phyloP scores from a whole-genome alignment of 2,113 vertebrate species.

The Cairina moschata region DNA sequence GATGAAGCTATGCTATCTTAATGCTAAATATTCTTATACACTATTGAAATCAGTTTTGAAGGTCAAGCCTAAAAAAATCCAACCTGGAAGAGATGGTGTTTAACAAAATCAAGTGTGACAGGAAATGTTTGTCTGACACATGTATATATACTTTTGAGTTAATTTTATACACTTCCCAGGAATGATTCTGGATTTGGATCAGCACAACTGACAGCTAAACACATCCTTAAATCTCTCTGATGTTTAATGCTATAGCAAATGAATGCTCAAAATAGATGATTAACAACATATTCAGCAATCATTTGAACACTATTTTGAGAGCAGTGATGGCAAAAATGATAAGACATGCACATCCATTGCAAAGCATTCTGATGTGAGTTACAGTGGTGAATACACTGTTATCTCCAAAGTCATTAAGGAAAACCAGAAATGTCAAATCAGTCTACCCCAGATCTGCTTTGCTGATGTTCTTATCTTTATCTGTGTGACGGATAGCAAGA shows the following conservation, averaged over 20 bases:
- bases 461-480: not conserved
- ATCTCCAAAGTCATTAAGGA: not conserved
- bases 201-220: not conserved
- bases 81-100: not conserved
- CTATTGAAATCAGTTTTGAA: not conserved
- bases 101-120: not conserved
- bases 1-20: not conserved
- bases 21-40: not conserved
- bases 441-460: not conserved
- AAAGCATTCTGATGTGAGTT: not conserved
- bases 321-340: not conserved
- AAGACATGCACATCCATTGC: not conserved
- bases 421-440: not conserved
- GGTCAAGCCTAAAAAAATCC: not conserved
- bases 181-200: not conserved
- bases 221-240: not conserved
- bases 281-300: not conserved
- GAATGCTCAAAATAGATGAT: not conserved
- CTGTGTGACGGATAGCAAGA: not conserved
- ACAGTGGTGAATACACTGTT: rapidly evolving
- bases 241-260: not conserved
- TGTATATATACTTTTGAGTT: not conserved
- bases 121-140: not conserved
- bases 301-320: not conserved
- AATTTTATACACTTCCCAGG: not conserved